A percentile compares a stretch with the other conserved stretches of the same genome.
Conservation (phyloP, 2,113 vertebrate genomes). For the Laticauda colubrina region DNA sequence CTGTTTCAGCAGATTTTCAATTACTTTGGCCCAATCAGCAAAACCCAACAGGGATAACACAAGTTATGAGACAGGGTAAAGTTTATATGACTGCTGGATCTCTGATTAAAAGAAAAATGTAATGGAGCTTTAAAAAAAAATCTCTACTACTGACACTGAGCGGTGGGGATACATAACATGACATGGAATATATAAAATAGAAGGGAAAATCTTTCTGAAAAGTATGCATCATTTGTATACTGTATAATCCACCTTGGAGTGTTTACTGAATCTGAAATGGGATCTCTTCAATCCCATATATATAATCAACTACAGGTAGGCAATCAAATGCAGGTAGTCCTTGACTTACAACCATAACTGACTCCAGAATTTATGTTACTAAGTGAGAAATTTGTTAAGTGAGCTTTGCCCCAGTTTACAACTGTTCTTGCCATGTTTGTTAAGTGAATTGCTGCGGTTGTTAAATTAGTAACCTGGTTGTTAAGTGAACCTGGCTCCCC, state of each 20-base stretch:
- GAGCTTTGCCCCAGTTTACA: too few relatives aligned
- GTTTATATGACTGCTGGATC: background rate
- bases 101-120: background rate
- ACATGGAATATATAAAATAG: background rate
- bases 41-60: background rate
- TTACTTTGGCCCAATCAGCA: constrained; percentile 20
- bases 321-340: too few relatives aligned
- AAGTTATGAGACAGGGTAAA: background rate
- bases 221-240: background rate
- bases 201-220: background rate
- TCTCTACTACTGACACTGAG: background rate
- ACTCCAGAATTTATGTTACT: too few relatives aligned
- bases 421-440: too few relatives aligned
- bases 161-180: background rate
- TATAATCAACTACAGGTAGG: too few relatives aligned
- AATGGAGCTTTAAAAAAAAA: background rate
- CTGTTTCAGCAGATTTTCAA: background rate
- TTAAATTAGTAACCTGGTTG: too few relatives aligned
- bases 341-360: too few relatives aligned
- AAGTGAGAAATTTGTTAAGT: too few relatives aligned
- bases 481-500: too few relatives aligned
- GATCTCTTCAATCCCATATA: background rate
- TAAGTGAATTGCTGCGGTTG: too few relatives aligned
- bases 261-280: background rate
- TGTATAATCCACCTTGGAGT: background rate